These are phyloP conservation scores for Xenopus petersii DNA, from an alignment of 2,797 vertebrate genomes.

Conservation along the genomic window DNA sequence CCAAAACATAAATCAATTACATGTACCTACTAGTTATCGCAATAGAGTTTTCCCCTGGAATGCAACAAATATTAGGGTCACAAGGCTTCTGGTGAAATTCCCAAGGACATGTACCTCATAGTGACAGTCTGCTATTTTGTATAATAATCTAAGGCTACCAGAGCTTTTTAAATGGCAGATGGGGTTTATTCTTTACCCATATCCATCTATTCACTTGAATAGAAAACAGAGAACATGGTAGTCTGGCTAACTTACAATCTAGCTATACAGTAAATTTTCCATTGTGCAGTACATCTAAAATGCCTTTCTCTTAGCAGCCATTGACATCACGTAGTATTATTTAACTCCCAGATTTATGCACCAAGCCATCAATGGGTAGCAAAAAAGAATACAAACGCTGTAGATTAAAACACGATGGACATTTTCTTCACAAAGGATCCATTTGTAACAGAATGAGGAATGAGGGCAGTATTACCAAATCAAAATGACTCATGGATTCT, in stretches of 20 bases:
- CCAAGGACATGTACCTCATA: too few species aligned
- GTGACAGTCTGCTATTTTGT: too few species aligned
- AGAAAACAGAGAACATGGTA: too few species aligned
- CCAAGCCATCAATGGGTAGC: constrained; percentile 34
- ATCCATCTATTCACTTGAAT: too few species aligned
- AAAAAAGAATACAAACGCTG: constrained; percentile 37
- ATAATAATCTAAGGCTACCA: too few species aligned
- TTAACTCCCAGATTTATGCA: constrained; percentile 42
- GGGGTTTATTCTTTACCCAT: too few species aligned
- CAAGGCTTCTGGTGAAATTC: too few species aligned
- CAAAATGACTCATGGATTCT: constrained; percentile 5
- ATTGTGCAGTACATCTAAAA: constrained; percentile 32
- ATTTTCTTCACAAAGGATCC: constrained; percentile 33
- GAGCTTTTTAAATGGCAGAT: too few species aligned
- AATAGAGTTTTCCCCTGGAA: too few species aligned
- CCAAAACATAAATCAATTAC: too few species aligned
- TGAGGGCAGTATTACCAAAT: constrained; percentile 20
- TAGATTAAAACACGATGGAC: constrained; percentile 28
- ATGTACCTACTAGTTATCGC: too few species aligned
- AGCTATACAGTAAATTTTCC: constrained; percentile 35
- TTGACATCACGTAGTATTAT: constrained; percentile 32
- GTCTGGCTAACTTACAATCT: constrained; percentile 17
- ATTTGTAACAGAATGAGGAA: constrained; percentile 30
- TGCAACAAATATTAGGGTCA: too few species aligned
- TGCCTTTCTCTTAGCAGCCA: constrained; percentile 37